Percentiles rank a stretch among this genome's conserved stretches.
Conservation (phyloP, 2,113 vertebrate species). For the Actenoides hombroni region DNA sequence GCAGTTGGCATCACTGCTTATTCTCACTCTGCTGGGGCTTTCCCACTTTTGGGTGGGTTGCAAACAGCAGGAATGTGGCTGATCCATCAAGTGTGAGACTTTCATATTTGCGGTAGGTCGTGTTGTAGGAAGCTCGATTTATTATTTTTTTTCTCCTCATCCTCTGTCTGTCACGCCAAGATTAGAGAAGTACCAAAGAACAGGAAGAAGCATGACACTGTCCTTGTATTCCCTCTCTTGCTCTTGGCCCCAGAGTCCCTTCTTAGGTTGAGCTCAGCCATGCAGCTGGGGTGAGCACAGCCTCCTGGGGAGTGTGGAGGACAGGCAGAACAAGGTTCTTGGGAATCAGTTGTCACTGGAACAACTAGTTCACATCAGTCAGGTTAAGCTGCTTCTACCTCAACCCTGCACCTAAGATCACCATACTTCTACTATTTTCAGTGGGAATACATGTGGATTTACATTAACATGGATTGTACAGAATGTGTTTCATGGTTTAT, state of each 20-base stretch:
- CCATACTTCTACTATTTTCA: background rate
- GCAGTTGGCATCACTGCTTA: background rate
- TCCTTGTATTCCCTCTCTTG: background rate
- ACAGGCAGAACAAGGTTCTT: rapidly evolving
- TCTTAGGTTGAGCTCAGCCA: background rate
- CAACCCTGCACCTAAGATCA: background rate
- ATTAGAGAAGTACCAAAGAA: background rate
- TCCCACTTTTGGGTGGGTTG: rapidly evolving
- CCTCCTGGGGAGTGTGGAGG: background rate
- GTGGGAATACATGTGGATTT: background rate
- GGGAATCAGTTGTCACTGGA: background rate
- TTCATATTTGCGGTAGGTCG: background rate
- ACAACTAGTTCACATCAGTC: background rate
- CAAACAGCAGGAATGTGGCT: background rate
- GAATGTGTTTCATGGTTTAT: background rate
- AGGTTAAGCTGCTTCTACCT: background rate
- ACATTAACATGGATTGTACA: background rate
- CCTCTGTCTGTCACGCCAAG: background rate
- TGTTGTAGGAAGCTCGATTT: background rate
- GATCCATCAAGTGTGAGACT: background rate
- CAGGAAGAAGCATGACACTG: background rate
- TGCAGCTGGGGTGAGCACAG: background rate
- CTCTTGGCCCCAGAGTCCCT: background rate
- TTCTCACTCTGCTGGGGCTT: background rate
- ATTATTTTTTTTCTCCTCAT: background rate